Evolutionary conservation across 2,797 vertebrate species (phyloP).

Genomic region (Bufotes viridis): DNA sequence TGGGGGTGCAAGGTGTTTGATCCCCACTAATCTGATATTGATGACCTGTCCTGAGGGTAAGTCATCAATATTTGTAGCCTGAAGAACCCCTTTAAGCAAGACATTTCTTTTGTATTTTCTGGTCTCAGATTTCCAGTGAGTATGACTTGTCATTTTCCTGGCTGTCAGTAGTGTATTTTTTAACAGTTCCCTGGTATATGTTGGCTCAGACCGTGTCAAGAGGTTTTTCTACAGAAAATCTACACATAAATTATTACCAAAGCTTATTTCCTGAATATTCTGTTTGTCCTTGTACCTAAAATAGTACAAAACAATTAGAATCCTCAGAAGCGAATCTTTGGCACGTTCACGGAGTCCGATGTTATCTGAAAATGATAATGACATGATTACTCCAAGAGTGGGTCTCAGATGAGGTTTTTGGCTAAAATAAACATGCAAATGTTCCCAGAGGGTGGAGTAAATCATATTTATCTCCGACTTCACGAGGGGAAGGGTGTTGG

Average conservation of each 20-base stretch:
- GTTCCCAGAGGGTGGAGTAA: conserved; percentile 47
- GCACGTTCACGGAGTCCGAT: background rate
- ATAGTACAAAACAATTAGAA: background rate
- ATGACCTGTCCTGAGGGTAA: no score
- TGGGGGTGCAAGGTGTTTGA: no score
- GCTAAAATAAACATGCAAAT: conserved; percentile 55
- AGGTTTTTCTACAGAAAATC: background rate
- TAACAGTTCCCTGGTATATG: background rate
- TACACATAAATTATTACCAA: background rate
- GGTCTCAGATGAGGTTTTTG: conserved; percentile 27
- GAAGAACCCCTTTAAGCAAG: no score
- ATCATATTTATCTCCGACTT: conserved; percentile 34
- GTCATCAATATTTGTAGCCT: no score
- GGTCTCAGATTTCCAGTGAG: background rate
- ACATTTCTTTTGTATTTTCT: background rate
- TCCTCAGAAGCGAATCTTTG: background rate
- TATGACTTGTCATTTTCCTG: background rate
- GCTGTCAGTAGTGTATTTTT: background rate
- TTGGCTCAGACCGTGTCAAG: background rate
- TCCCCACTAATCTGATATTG: no score
- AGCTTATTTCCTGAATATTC: background rate
- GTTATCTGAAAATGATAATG: conserved; percentile 15
- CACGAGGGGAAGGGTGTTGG: conserved; percentile 49
- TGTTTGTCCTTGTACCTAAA: background rate
- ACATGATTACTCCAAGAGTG: background rate